Evolutionary conservation across 53 echinoderm and acorn worm species (phyloP).

Genomic region (Apostichopus leukothele): DNA sequence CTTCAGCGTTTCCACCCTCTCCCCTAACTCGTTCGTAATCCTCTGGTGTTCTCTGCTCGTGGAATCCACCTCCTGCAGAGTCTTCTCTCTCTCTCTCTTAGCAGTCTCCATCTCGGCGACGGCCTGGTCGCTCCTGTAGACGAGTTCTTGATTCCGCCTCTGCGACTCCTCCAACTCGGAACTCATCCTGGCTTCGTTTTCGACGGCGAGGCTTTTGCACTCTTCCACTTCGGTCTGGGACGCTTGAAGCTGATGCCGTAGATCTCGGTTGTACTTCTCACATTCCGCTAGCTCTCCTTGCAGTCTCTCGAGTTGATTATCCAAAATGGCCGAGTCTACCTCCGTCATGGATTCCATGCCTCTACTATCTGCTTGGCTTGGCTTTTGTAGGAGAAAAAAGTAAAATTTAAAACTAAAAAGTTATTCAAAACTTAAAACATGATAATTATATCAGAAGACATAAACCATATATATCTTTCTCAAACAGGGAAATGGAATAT

Average conservation of each 20-base stretch:
- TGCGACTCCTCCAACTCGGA: conserved; percentile 55
- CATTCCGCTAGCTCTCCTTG: conserved; percentile 80
- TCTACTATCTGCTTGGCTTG: conserved; percentile 66
- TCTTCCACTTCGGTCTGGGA: conserved; percentile 89
- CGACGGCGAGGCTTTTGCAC: conserved; percentile 71
- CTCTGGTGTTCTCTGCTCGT: conserved; percentile 27
- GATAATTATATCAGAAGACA: too few species aligned
- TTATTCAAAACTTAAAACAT: too few species aligned
- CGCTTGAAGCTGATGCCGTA: conserved; percentile 68
- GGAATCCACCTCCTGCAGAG: conserved; percentile 25
- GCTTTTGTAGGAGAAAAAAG: conserved; percentile 51
- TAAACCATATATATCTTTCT: too few species aligned
- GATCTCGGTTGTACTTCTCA: conserved; percentile 79
- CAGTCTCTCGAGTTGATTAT: conserved; percentile 61
- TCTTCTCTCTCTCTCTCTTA: conserved; percentile 41
- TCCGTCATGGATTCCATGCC: conserved; percentile 67
- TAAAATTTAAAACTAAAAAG: too few species aligned
- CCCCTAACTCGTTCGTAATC: conserved; percentile 26
- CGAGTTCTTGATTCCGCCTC: conserved; percentile 52
- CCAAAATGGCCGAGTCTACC: conserved; percentile 53
- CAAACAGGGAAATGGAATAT: too few species aligned
- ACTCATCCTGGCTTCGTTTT: conserved; percentile 82
- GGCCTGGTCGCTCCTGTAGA: conserved; percentile 31
- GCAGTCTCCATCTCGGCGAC: conserved; percentile 9
- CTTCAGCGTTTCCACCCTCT: conserved; percentile 38